phyloP scores from a whole-genome alignment of 2,113 vertebrate species.

The Dipodomys spectabilis region DNA sequence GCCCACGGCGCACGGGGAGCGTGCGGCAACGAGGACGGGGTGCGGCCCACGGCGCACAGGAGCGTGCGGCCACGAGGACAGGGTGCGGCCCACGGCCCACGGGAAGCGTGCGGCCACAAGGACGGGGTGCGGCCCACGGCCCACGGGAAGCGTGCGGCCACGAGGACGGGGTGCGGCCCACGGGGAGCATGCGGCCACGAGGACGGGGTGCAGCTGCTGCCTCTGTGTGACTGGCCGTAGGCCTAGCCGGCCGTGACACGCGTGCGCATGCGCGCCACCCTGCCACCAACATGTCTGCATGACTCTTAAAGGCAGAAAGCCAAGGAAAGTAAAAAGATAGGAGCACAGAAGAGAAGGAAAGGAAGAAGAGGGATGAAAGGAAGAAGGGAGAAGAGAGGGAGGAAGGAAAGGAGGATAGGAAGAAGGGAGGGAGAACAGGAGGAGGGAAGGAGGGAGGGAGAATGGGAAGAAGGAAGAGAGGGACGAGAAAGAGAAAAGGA shows the following conservation, averaged over 20 bases:
- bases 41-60: too few species aligned
- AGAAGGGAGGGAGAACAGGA: fast-evolving
- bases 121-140: too few species aligned
- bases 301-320: background rate
- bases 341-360: fast-evolving
- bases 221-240: too few species aligned
- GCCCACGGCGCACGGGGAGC: too few species aligned
- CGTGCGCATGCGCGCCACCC: background rate
- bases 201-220: too few species aligned
- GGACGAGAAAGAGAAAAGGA: background rate
- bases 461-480: background rate
- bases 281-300: background rate
- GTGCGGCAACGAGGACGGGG: too few species aligned
- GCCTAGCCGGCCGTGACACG: background rate
- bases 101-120: too few species aligned
- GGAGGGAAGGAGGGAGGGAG: background rate
- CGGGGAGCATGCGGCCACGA: too few species aligned
- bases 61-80: too few species aligned
- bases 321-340: fast-evolving
- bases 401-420: fast-evolving
- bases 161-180: too few species aligned
- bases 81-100: too few species aligned
- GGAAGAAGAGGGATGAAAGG: background rate
- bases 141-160: too few species aligned
- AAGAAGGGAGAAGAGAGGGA: fast-evolving